Percentiles rank a stretch among this genome's conserved stretches.
Conservation (phyloP, 2,797 vertebrate genomes). For the Peromyscus aztecus region DNA sequence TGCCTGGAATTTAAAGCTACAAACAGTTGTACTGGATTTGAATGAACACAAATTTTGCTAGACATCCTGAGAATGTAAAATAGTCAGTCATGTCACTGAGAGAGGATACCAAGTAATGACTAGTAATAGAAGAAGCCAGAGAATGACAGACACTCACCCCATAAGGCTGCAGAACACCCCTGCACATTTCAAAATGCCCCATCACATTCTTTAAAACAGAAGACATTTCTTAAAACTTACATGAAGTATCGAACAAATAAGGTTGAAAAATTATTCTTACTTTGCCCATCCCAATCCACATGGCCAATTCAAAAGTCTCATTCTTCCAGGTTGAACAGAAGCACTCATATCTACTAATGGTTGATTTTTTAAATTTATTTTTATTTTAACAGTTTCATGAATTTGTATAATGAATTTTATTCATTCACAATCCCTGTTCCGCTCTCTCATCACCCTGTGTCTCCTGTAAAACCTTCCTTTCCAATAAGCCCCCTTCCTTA, state of each 20-base stretch:
- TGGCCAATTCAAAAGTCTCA: background rate
- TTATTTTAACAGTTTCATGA: background rate
- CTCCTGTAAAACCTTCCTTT: background rate
- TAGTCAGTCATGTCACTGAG: background rate
- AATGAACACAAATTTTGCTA: background rate
- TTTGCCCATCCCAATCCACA: background rate
- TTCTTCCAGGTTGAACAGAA: background rate
- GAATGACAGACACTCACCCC: fast-evolving
- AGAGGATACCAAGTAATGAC: background rate
- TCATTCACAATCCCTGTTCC: background rate
- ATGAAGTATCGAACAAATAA: background rate
- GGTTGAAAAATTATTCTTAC: background rate
- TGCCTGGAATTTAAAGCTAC: constrained; percentile 47
- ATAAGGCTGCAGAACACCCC: background rate
- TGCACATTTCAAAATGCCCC: background rate
- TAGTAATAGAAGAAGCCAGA: background rate
- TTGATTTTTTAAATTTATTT: background rate
- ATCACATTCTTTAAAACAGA: background rate
- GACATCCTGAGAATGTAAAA: background rate
- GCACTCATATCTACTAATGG: background rate
- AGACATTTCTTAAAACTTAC: background rate
- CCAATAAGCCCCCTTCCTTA: background rate
- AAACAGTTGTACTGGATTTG: background rate
- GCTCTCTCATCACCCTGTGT: background rate
- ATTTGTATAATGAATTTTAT: background rate